Evolutionary conservation across 2,888 invertebrate species (phyloP).

Genomic region (Hypomecis punctinalis): DNA sequence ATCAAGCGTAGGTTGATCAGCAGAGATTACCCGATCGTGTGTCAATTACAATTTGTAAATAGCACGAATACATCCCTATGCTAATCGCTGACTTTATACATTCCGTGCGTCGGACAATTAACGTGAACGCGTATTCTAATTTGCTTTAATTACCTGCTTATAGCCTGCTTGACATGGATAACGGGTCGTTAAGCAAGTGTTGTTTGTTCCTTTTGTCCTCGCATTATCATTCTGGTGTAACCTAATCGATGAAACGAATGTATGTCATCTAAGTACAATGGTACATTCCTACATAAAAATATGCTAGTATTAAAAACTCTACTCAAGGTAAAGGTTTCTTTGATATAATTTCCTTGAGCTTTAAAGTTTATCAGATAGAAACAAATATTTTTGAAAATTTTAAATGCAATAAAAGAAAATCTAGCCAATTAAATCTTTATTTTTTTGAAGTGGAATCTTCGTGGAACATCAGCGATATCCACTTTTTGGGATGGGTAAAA

Average conservation of each 20-base stretch:
- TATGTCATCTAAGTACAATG: slow-evolving; percentile 16
- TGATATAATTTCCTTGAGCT: no score
- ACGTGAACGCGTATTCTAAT: slow-evolving; percentile 60
- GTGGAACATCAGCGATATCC: no score
- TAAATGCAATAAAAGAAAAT: no score
- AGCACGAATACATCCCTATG: slow-evolving; percentile 45
- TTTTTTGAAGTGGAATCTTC: no score
- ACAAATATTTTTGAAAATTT: no score
- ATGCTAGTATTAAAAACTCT: no score
- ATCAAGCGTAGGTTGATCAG: slow-evolving; percentile 34
- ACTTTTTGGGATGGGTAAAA: no score
- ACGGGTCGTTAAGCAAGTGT: slow-evolving; percentile 46
- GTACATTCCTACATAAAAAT: no score
- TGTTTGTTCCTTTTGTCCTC: slow-evolving; percentile 38
- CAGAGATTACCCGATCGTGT: slow-evolving; percentile 49
- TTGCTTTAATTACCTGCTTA: slow-evolving; percentile 59
- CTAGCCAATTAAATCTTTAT: no score
- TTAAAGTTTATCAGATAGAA: no score
- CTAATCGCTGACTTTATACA: slow-evolving; percentile 45
- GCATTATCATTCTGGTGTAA: slow-evolving; percentile 26
- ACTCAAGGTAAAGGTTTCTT: no score
- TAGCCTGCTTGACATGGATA: slow-evolving; percentile 58
- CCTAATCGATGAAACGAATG: slow-evolving; percentile 20
- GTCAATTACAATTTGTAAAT: slow-evolving; percentile 50
- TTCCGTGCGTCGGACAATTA: slow-evolving; percentile 54